These are phyloP conservation scores for Tenrec ecaudatus DNA, from an alignment of 2,113 vertebrate genomes.

Conservation along the genomic window DNA sequence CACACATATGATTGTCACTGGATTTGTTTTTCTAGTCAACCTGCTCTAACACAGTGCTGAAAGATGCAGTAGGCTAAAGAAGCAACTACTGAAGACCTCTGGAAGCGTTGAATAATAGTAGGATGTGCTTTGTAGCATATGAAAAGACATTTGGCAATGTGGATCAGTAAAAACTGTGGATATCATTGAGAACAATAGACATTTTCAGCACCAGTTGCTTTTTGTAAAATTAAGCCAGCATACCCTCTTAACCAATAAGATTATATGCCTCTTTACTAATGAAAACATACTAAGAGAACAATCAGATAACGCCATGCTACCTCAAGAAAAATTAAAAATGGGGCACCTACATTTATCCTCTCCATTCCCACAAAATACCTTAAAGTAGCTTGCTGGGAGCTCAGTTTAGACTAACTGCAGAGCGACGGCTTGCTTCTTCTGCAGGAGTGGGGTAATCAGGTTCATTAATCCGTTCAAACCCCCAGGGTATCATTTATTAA, in stretches of 20 bases:
- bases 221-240: neutral
- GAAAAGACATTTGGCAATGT: too few species aligned
- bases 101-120: too few species aligned
- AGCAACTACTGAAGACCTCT: too few species aligned
- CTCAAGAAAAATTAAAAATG: constrained; percentile 70
- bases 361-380: constrained; percentile 68
- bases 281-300: neutral
- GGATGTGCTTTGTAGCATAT: too few species aligned
- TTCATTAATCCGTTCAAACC: constrained; percentile 82
- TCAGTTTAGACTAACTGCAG: constrained; percentile 71
- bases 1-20: too few species aligned
- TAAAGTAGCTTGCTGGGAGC: constrained; percentile 65
- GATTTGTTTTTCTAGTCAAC: too few species aligned
- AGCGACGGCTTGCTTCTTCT: constrained; percentile 79
- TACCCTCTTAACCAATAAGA: neutral
- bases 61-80: too few species aligned
- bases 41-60: too few species aligned
- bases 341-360: constrained; percentile 72
- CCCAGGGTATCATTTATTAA: constrained; percentile 83
- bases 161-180: too few species aligned
- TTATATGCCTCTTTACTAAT: constrained; percentile 19
- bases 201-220: neutral
- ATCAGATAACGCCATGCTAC: constrained; percentile 51
- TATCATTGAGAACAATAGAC: too few species aligned
- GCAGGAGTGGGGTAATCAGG: constrained; percentile 75